A percentile compares a stretch with the other conserved stretches of the same genome.
Evolutionary conservation across 2,797 vertebrate genomes (phyloP).

Genomic region (Microhierax caerulescens): DNA sequence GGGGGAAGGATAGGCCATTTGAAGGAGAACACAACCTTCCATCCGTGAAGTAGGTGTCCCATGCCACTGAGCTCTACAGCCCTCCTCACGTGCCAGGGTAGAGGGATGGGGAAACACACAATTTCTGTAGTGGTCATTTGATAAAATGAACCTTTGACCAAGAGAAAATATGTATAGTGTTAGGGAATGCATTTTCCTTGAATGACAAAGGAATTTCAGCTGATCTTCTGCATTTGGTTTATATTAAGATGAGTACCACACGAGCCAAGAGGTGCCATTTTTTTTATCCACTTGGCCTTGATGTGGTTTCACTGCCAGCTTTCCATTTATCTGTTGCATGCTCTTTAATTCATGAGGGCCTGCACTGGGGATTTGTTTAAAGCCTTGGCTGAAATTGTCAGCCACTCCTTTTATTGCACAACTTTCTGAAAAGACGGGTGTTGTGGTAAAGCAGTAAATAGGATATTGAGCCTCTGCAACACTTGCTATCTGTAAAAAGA

Average conservation of each 20-base stretch:
- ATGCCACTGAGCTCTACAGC: background rate
- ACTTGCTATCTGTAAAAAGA: background rate
- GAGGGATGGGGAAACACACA: background rate
- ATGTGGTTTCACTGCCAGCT: slow-evolving; percentile 22
- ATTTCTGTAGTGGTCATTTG: background rate
- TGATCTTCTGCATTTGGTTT: slow-evolving; percentile 19
- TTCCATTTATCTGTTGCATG: background rate
- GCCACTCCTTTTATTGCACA: slow-evolving; percentile 22
- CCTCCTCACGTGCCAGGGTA: background rate
- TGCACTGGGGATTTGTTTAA: slow-evolving; percentile 49
- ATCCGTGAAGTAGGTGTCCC: background rate
- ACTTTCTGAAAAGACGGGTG: slow-evolving; percentile 26
- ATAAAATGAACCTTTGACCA: background rate
- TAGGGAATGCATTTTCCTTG: background rate
- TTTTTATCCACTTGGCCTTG: background rate
- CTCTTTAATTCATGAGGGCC: slow-evolving; percentile 51
- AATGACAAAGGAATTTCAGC: background rate
- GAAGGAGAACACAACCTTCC: background rate
- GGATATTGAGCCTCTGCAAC: slow-evolving; percentile 15
- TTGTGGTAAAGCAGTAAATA: slow-evolving; percentile 40
- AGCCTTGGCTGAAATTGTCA: slow-evolving; percentile 43
- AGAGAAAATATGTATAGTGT: background rate
- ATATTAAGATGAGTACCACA: background rate
- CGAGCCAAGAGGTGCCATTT: background rate
- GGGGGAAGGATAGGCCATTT: background rate